Conservation (phyloP, 1,140 invertebrate species). For the Drosophila mauritiana region DNA sequence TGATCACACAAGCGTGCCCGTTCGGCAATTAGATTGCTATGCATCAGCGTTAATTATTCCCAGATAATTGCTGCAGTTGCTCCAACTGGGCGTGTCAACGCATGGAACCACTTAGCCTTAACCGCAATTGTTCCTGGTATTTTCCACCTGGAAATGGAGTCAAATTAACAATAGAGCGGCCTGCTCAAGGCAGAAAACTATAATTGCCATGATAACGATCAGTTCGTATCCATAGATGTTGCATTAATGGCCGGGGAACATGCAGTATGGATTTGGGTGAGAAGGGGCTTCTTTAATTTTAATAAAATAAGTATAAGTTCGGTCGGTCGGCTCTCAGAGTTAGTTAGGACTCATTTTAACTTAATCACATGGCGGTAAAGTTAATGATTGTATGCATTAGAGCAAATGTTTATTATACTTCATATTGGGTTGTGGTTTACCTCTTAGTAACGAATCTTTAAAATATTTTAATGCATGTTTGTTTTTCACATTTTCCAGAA, state of each 20-base stretch:
- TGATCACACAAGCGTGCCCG: slow-evolving; percentile 64
- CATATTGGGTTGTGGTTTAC: no score
- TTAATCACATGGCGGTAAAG: not conserved
- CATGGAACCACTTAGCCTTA: slow-evolving; percentile 67
- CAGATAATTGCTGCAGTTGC: slow-evolving; percentile 42
- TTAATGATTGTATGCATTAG: no score
- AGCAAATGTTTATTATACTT: no score
- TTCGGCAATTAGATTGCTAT: slow-evolving; percentile 61
- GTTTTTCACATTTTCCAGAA: no score
- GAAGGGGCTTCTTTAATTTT: slow-evolving; percentile 2
- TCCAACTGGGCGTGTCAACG: slow-evolving; percentile 50
- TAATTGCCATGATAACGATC: slow-evolving; percentile 71
- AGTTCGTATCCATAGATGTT: slow-evolving; percentile 30
- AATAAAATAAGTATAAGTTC: not conserved
- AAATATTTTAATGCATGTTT: no score
- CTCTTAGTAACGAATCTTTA: no score
- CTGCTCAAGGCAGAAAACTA: slow-evolving; percentile 15
- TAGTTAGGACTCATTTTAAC: not conserved
- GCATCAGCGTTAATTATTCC: slow-evolving; percentile 46
- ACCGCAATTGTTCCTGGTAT: slow-evolving; percentile 29
- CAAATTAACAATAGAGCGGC: slow-evolving; percentile 58
- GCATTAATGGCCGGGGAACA: slow-evolving; percentile 50
- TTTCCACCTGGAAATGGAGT: slow-evolving; percentile 44
- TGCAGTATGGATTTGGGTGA: slow-evolving; percentile 46
- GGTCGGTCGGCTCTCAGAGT: not conserved